phyloP scores from a whole-genome alignment of 2,113 vertebrate genomes.

The Albula goreensis region DNA sequence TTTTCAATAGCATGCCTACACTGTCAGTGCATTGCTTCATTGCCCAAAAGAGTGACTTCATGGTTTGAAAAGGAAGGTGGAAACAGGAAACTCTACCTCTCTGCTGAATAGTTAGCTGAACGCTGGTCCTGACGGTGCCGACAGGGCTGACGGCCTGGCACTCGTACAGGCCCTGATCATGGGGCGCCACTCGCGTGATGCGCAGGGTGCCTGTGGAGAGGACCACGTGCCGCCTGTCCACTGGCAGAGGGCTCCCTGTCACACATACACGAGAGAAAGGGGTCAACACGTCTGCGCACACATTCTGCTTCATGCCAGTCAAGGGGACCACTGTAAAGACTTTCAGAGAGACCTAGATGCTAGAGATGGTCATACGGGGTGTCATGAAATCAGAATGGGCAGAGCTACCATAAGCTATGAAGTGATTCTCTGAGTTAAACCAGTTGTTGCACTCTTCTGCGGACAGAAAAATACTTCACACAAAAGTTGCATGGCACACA shows the following conservation, averaged over 20 bases:
- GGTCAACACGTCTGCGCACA: background rate
- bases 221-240: slow-evolving; percentile 84
- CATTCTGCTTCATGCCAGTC: too few species aligned
- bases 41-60: background rate
- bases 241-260: slow-evolving; percentile 83
- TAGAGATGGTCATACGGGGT: too few species aligned
- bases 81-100: slow-evolving; percentile 71
- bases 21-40: background rate
- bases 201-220: slow-evolving; percentile 83
- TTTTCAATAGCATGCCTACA: background rate
- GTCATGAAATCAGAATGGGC: too few species aligned
- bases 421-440: too few species aligned
- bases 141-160: slow-evolving; percentile 94
- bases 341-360: too few species aligned
- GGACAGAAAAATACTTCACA: too few species aligned
- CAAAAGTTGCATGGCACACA: too few species aligned
- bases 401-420: too few species aligned
- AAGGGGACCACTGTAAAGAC: too few species aligned
- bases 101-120: slow-evolving; percentile 85
- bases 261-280: background rate
- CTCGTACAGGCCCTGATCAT: slow-evolving; percentile 95
- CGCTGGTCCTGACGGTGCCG: slow-evolving; percentile 76
- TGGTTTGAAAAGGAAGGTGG: background rate
- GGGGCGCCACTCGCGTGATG: slow-evolving; percentile 84
- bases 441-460: too few species aligned